Evolutionary conservation across 2,888 invertebrate species (phyloP).

Genomic region (Gisinianus flammeolus): DNA sequence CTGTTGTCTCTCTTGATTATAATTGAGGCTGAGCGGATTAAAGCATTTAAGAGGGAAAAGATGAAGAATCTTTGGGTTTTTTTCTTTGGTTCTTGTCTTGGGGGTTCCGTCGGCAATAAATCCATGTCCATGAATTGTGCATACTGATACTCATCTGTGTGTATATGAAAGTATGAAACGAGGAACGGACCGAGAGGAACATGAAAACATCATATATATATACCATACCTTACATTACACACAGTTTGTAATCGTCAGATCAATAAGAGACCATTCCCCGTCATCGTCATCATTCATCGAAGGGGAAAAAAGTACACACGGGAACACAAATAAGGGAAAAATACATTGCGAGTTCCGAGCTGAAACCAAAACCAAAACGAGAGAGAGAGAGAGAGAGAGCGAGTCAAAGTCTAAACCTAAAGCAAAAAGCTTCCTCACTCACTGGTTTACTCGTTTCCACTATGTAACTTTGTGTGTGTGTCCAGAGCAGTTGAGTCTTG

Average conservation of each 20-base stretch:
- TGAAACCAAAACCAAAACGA: background rate
- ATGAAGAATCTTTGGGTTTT: too few relatives aligned
- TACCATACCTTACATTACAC: background rate
- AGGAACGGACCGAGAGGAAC: background rate
- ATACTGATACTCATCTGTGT: background rate
- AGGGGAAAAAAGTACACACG: slow-evolving; percentile 14
- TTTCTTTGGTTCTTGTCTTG: background rate
- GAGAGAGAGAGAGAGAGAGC: background rate
- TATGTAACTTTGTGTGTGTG: background rate
- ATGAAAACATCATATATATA: background rate
- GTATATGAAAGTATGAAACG: background rate
- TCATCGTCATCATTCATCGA: slow-evolving; percentile 47
- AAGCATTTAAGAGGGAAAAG: too few relatives aligned
- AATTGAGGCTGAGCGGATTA: too few relatives aligned
- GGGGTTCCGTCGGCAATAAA: background rate
- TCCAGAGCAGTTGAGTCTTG: background rate
- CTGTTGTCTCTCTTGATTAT: too few relatives aligned
- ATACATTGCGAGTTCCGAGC: background rate
- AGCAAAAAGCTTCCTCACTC: background rate
- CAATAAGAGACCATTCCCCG: slow-evolving; percentile 42
- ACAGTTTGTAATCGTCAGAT: slow-evolving; percentile 36
- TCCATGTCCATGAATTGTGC: background rate
- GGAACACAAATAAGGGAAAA: background rate
- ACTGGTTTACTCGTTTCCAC: background rate
- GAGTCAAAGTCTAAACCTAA: background rate